Evolutionary conservation across 2,113 vertebrate genomes (phyloP).

Genomic region (Panthera tigris): DNA sequence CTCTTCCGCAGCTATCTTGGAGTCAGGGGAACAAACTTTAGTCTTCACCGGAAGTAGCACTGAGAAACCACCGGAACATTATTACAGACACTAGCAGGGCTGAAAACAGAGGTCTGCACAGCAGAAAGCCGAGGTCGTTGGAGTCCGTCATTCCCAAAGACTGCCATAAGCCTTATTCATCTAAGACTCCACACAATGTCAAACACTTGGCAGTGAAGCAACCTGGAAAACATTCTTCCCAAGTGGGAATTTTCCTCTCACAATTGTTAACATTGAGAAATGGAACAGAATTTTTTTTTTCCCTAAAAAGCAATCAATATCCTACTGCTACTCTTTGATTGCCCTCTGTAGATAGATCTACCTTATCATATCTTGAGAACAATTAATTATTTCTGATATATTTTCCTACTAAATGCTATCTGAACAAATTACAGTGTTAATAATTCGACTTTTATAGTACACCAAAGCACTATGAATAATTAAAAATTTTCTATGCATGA

Average conservation of each 20-base stretch:
- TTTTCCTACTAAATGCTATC: constrained; percentile 81
- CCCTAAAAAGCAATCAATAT: constrained; percentile 84
- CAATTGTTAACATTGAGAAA: constrained; percentile 86
- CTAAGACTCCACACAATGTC: constrained; percentile 88
- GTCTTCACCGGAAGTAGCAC: constrained; percentile 86
- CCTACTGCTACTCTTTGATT: constrained; percentile 75
- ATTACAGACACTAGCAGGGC: constrained; percentile 88
- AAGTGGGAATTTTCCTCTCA: constrained; percentile 84
- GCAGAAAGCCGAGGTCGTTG: constrained; percentile 89
- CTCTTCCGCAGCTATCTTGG: constrained; percentile 83
- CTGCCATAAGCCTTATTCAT: constrained; percentile 91
- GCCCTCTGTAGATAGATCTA: constrained; percentile 80
- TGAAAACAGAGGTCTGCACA: constrained; percentile 93
- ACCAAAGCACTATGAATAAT: constrained; percentile 79
- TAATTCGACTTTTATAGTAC: constrained; percentile 80
- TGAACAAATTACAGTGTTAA: constrained; percentile 80
- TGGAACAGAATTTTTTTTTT: constrained; percentile 78
- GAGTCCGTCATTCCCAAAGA: constrained; percentile 88
- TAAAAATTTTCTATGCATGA: constrained; percentile 71
- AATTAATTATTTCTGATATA: constrained; percentile 85
- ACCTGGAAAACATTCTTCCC: constrained; percentile 87
- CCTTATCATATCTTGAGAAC: constrained; percentile 80
- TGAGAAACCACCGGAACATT: constrained; percentile 85
- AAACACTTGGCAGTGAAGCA: constrained; percentile 92
- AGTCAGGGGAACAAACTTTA: constrained; percentile 81